Base-by-base conservation (phyloP, 2,888 invertebrate genomes). In the Apotomis capreana region DNA sequence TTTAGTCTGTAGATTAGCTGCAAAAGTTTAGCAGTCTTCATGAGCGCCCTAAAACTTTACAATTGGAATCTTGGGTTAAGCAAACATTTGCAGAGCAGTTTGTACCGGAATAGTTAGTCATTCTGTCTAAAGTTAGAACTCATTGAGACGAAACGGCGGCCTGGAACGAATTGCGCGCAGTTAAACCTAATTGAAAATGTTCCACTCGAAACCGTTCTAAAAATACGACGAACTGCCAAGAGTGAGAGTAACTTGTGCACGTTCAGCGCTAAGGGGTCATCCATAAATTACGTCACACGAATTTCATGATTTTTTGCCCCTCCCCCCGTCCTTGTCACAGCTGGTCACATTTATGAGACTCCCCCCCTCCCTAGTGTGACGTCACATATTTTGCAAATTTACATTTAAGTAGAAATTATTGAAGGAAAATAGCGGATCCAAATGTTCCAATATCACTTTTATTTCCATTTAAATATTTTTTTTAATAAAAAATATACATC, bases 151-250 rank as follows among this genome's bases (percentile, higher is more conserved):
- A 55, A 64, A 63, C 68, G 40, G 60, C 75, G 64, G 71, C 61
- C 72, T 76, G 77, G 74, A 79, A 77, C 79, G 64, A 82, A 82
- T 80, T 76, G 77, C 70, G 73, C 78, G 75, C 79, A 75, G 79
- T 78, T 78, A 80, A 78, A 78, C 77, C 78, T 78, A 79, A 80
- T 79, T 76, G 76, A 75, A 76, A 76, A 55, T 76, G 80, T 77
- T 81, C 79, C 78, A 80, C 81, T 82, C 78, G 76, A 81, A 78
- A 75, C 59, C 60, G 60, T 76, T 46, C 76, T 73, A 79, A 77
- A 78, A 77, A 78, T 78, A 79, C 76, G 36, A 62, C 55, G 55
- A 36, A 67, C 44, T 67, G 70, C 58, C 59, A 36, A 54, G 13
- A 58, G 60, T 36, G 37, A n/a, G 61, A 70, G 62, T 58, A 9